Conservation (phyloP, 2,113 vertebrate genomes). For the Lynx canadensis region DNA sequence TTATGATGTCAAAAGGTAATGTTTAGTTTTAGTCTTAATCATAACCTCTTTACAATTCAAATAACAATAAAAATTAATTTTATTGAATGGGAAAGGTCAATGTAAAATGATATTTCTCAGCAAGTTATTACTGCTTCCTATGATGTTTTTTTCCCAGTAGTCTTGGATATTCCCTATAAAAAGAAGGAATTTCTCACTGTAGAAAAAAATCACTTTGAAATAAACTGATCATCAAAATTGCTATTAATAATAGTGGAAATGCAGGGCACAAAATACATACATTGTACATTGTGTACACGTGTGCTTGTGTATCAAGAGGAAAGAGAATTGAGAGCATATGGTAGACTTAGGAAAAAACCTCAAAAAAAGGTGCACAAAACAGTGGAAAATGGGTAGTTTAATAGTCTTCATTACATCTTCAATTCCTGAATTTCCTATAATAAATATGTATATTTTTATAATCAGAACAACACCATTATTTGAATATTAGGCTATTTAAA, state of each 20-base stretch:
- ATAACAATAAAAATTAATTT: conserved; percentile 84
- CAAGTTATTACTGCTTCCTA: conserved; percentile 68
- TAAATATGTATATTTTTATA: conserved; percentile 15
- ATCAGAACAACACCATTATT: conserved; percentile 13
- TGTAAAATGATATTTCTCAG: conserved; percentile 81
- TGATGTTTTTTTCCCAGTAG: conserved; percentile 50
- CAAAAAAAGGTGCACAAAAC: neutral
- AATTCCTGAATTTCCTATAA: conserved; percentile 24
- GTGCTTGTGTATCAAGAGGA: neutral
- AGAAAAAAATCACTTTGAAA: conserved; percentile 75
- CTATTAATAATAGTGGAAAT: conserved; percentile 63
- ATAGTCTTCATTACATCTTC: neutral
- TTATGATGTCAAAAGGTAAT: conserved; percentile 74
- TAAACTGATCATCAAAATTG: conserved; percentile 74
- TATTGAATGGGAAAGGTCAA: conserved; percentile 79
- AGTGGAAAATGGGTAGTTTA: neutral
- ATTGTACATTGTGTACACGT: neutral
- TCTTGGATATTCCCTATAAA: conserved; percentile 68
- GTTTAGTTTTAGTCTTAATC: conserved; percentile 81
- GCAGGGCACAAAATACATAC: neutral
- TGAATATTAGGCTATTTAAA: conserved; percentile 35
- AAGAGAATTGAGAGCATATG: neutral
- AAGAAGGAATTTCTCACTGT: conserved; percentile 64
- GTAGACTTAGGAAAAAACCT: neutral
- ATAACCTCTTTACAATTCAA: conserved; percentile 82